Base-by-base conservation (phyloP, 2,797 vertebrate genomes). In the Sebastiscus albofasciatus region DNA sequence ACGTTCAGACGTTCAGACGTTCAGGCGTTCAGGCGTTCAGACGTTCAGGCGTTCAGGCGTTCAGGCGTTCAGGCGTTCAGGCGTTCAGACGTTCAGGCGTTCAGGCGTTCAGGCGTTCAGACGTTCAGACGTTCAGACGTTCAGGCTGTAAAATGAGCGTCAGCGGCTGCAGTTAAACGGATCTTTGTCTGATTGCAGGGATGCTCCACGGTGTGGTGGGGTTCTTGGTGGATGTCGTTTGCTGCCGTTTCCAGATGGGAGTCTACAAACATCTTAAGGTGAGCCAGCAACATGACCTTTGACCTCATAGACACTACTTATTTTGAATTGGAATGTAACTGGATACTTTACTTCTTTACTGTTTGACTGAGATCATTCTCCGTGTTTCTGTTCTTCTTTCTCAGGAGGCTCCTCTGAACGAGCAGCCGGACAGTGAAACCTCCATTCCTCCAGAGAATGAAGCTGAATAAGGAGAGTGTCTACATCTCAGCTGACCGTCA, bases 131-230 rank as follows among this genome's bases (percentile, higher is more conserved):
- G 26, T 26, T 26, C 26, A 26, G 26, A 26, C 26, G 26, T 26
- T 3, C 9, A 34, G 33, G 10, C 33, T 34, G 33, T 34, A 75
- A 16, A 22, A 71, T 8, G 34, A 75, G 49, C 46, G 20, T 18
- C 26, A 75, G 52, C 6, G 2, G 79, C 54, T 36, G 10, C 5
- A 39, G 2, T 79, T 13, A 56, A 8, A 11, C 33, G 9, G 11
- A n/a, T 52, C 31, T 67, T 33, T 59, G 6, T 70, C 66, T 89
- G 12, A 2, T 36, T 29, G 14, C 90, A 99, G 99, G 99, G 24
- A 98, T 99, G 97, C 91, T 99, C 87, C 99, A 99, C 20, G 93
- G 96, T 49, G 89, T 98, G 88, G 96, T 97, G 52, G 98, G 97
- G 88, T 99, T 97, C 93, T 88, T 97, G 83, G 95, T 98, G 34